phyloP scores from a whole-genome alignment of 2,888 invertebrate species.

The Dicyrtoma fusca region DNA sequence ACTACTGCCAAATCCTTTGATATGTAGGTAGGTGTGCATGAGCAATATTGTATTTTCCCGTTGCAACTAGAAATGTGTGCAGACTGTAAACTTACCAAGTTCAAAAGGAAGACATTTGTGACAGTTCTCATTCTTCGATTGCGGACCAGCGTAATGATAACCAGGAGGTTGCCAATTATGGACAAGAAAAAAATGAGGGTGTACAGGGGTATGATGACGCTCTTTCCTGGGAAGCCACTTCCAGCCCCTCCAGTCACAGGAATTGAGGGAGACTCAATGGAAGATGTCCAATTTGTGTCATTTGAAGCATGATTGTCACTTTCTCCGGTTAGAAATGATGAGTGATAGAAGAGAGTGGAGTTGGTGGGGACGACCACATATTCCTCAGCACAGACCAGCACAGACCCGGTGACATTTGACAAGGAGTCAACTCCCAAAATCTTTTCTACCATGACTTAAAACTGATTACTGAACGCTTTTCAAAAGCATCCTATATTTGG shows the following conservation, averaged over 20 bases:
- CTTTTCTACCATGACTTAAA: too few relatives aligned
- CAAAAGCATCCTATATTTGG: too few relatives aligned
- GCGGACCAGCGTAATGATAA: conserved; percentile 74
- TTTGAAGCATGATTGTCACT: not conserved
- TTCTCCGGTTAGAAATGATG: conserved; percentile 1
- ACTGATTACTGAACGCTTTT: too few relatives aligned
- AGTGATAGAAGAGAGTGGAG: not conserved
- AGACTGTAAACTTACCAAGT: conserved; percentile 62
- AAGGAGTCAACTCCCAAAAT: too few relatives aligned
- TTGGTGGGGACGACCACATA: too few relatives aligned
- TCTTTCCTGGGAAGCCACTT: conserved; percentile 48
- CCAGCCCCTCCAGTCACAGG: not conserved
- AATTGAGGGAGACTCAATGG: not conserved
- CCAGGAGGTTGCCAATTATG: conserved; percentile 77
- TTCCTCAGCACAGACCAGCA: too few relatives aligned
- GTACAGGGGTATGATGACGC: conserved; percentile 68
- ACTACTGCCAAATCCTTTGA: too few relatives aligned
- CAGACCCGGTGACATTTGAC: too few relatives aligned
- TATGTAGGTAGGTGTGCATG: too few relatives aligned
- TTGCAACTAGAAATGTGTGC: not conserved
- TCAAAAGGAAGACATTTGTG: conserved; percentile 75
- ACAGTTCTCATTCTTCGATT: conserved; percentile 79
- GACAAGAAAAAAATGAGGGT: conserved; percentile 76
- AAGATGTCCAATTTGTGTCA: conserved; percentile 15
- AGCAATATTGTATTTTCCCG: too few relatives aligned